Conservation (phyloP, 2,113 vertebrate genomes). For the Plecturocebus donacophilus region DNA sequence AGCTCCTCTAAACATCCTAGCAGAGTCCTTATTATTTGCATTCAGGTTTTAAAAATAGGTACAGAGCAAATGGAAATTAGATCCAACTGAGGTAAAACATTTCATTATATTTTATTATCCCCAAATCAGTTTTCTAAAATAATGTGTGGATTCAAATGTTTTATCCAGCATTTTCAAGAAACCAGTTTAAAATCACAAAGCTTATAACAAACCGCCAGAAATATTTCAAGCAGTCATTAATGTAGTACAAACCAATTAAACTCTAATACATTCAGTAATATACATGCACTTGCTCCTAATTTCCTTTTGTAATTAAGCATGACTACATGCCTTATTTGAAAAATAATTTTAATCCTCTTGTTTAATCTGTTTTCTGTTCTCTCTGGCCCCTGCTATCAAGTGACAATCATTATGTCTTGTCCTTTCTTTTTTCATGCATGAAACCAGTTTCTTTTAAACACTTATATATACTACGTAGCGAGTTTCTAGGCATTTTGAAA, state of each 20-base stretch:
- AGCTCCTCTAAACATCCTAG: constrained; percentile 79
- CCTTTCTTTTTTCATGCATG: constrained; percentile 23
- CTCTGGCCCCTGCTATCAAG: constrained; percentile 46
- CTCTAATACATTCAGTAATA: constrained; percentile 83
- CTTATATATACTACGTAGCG: background rate
- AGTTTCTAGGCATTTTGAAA: background rate
- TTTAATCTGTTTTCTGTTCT: constrained; percentile 48
- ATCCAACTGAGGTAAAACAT: constrained; percentile 81
- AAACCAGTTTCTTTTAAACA: constrained; percentile 46
- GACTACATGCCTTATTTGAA: constrained; percentile 69
- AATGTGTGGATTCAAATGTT: constrained; percentile 85
- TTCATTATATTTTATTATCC: constrained; percentile 84
- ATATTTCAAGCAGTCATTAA: constrained; percentile 85
- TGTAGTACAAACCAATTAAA: constrained; percentile 85
- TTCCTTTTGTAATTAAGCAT: constrained; percentile 82
- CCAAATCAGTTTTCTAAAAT: constrained; percentile 81
- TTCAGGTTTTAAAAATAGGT: constrained; percentile 76
- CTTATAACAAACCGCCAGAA: constrained; percentile 85
- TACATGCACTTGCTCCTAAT: constrained; percentile 79
- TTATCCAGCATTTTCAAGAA: constrained; percentile 84
- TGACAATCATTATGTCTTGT: constrained; percentile 59
- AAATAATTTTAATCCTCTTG: constrained; percentile 70
- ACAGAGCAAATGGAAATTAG: constrained; percentile 76
- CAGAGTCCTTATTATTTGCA: constrained; percentile 79
- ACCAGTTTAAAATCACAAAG: constrained; percentile 85